Conservation (phyloP, 2,888 invertebrate species). For the Neoaliturus tenellus region DNA sequence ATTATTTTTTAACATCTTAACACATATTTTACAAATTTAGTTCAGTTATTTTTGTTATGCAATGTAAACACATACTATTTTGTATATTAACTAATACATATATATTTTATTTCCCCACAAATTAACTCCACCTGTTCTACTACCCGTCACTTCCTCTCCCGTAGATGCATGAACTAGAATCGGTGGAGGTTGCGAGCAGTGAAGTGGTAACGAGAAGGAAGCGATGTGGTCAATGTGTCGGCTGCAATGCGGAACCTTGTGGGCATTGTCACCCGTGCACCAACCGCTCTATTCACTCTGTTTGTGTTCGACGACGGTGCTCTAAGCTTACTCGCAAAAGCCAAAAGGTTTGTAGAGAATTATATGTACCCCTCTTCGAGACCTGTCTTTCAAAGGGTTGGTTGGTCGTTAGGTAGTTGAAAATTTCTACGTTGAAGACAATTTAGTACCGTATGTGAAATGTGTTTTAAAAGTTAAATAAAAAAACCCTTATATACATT, state of each 20-base stretch:
- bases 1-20: no score
- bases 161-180: conserved; percentile 12
- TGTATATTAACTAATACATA: background rate
- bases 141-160: background rate
- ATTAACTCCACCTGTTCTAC: background rate
- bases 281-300: background rate
- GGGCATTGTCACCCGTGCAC: background rate
- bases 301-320: background rate
- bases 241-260: background rate
- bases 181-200: background rate
- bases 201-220: background rate
- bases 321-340: background rate
- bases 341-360: background rate
- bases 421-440: no score
- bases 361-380: background rate
- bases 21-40: no score
- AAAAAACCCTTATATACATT: no score
- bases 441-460: no score
- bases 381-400: background rate
- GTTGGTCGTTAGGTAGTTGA: no score
- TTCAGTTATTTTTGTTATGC: no score
- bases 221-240: background rate
- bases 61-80: no score
- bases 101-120: background rate
- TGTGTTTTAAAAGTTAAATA: no score